These are phyloP conservation scores for Ptychadena robeensis DNA, from an alignment of 2,797 vertebrate species.

Conservation along the genomic window DNA sequence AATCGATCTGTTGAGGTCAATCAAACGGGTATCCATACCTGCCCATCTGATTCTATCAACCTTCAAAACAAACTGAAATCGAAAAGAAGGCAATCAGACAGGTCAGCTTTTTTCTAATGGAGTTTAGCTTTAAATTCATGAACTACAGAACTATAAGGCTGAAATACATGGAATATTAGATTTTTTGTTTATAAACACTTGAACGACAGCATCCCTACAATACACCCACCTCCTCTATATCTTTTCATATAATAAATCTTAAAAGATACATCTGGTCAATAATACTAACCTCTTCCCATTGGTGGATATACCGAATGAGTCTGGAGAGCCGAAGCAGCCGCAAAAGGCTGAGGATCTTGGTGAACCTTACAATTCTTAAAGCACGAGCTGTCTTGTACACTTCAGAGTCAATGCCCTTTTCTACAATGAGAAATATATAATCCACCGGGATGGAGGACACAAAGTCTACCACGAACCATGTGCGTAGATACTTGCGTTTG, in stretches of 20 bases:
- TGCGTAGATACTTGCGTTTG: slow-evolving; percentile 94
- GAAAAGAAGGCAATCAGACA: too few species aligned
- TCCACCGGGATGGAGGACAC: slow-evolving; percentile 98
- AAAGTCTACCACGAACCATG: slow-evolving; percentile 97
- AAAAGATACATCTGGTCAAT: not conserved
- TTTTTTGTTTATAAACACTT: too few species aligned
- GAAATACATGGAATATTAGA: too few species aligned
- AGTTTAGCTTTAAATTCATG: too few species aligned
- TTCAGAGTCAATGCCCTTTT: slow-evolving; percentile 96
- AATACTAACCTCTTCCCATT: slow-evolving; percentile 91
- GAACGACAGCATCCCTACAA: not conserved
- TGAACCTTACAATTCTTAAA: slow-evolving; percentile 94
- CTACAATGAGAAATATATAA: slow-evolving; percentile 98
- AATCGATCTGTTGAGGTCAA: too few species aligned
- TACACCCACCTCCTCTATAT: not conserved
- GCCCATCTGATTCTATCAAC: too few species aligned
- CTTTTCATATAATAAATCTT: not conserved
- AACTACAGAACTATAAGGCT: too few species aligned
- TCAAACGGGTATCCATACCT: too few species aligned
- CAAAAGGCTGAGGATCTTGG: slow-evolving; percentile 93
- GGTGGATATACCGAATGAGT: slow-evolving; percentile 95
- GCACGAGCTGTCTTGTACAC: slow-evolving; percentile 96
- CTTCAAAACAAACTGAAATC: too few species aligned
- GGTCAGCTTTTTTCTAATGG: too few species aligned
- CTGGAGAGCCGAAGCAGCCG: slow-evolving; percentile 90